Percentiles rank a stretch among this genome's conserved stretches.
These are phyloP conservation scores for Antennarius maculatus DNA, from an alignment of 2,797 vertebrate genomes.

Conservation along the genomic window DNA sequence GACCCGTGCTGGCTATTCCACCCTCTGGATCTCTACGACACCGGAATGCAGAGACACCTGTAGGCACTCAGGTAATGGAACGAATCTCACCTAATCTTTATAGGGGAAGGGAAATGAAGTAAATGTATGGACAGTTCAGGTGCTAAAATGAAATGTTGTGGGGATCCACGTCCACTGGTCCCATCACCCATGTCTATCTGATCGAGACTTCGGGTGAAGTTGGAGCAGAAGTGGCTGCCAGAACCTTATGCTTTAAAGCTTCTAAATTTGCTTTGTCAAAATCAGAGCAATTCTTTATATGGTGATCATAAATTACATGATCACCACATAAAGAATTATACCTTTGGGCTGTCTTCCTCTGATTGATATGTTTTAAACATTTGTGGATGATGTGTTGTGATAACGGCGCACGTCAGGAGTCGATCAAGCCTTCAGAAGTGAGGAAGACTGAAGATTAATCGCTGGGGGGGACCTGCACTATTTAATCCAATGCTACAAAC, in stretches of 20 bases:
- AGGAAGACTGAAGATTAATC: constrained; percentile 24
- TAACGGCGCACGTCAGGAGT: background rate
- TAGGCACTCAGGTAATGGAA: constrained; percentile 77
- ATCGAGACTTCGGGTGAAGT: background rate
- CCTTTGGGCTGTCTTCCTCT: background rate
- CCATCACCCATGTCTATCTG: too few species aligned
- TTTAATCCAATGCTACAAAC: constrained; percentile 29
- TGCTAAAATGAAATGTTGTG: background rate
- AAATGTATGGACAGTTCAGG: background rate
- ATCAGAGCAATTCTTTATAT: too few species aligned
- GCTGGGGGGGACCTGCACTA: background rate
- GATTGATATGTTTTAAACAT: constrained; percentile 3
- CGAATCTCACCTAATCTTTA: background rate
- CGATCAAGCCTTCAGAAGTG: background rate
- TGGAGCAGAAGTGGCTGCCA: background rate
- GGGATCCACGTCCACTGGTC: background rate
- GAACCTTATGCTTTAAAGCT: background rate
- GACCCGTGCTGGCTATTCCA: constrained; percentile 55
- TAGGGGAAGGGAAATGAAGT: background rate
- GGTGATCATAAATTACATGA: background rate
- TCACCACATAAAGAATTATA: background rate
- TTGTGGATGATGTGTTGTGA: background rate
- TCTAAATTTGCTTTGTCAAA: background rate
- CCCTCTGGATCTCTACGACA: constrained; percentile 54
- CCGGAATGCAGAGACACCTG: constrained; percentile 70